phyloP scores from a whole-genome alignment of 2,797 vertebrate genomes.

The Gymnothorax reevesii region DNA sequence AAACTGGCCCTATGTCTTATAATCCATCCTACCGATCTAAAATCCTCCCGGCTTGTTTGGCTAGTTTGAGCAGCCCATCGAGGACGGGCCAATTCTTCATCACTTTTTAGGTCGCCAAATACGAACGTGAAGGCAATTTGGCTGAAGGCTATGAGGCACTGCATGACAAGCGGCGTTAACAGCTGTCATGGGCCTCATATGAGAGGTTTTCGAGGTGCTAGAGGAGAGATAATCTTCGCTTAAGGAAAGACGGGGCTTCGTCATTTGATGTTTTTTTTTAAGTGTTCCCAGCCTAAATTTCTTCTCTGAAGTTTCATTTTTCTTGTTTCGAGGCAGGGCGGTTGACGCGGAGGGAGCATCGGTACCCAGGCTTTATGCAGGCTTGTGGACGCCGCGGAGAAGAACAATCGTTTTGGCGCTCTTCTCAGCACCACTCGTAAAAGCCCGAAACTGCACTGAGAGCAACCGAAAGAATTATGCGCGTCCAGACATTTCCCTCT shows the following conservation, averaged over 20 bases:
- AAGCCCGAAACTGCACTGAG: constrained; percentile 50
- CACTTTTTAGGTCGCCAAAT: constrained; percentile 76
- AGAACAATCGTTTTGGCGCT: constrained; percentile 63
- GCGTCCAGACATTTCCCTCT: constrained; percentile 63
- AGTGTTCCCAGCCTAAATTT: constrained; percentile 72
- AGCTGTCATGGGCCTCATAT: constrained; percentile 55
- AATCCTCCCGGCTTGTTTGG: constrained; percentile 75
- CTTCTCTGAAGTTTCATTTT: constrained; percentile 86
- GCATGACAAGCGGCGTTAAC: constrained; percentile 60
- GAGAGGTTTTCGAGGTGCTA: constrained; percentile 74
- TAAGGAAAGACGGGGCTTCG: constrained; percentile 57
- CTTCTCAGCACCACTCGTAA: constrained; percentile 61
- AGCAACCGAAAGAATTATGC: constrained; percentile 51
- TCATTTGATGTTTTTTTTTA: constrained; percentile 45
- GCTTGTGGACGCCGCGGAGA: constrained; percentile 66
- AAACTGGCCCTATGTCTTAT: constrained; percentile 54
- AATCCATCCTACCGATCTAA: constrained; percentile 77
- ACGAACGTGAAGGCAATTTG: constrained; percentile 78
- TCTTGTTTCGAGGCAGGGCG: constrained; percentile 79
- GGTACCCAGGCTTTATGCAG: constrained; percentile 71
- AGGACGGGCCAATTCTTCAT: constrained; percentile 76
- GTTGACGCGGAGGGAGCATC: constrained; percentile 72
- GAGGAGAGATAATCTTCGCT: constrained; percentile 68
- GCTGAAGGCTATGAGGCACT: constrained; percentile 70
- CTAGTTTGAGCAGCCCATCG: constrained; percentile 78